These are phyloP conservation scores for Lasioglossum leucozonium DNA, from an alignment of 2,888 invertebrate species.

Conservation along the genomic window DNA sequence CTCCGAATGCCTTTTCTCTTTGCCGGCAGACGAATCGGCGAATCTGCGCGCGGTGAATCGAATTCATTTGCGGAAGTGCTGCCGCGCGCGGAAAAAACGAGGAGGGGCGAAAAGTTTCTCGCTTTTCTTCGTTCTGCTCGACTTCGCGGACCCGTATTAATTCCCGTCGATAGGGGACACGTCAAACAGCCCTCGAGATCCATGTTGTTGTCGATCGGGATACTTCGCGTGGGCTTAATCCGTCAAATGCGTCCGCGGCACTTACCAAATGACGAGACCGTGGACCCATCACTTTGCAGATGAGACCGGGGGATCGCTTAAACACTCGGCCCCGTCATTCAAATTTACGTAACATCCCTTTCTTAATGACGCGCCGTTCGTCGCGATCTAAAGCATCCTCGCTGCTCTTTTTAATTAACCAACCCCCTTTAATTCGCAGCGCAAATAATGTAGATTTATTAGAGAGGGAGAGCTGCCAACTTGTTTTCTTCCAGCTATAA, in stretches of 20 bases:
- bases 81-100: neutral
- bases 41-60: conserved; percentile 58
- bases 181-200: conserved; percentile 18
- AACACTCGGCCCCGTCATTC: neutral
- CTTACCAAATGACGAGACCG: neutral
- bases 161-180: conserved; percentile 33
- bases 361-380: no score
- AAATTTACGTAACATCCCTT: neutral
- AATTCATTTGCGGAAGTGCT: conserved; percentile 65
- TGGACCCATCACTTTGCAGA: conserved; percentile 16
- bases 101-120: neutral
- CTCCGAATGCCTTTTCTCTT: conserved; percentile 32
- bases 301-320: neutral
- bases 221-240: conserved; percentile 2
- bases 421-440: no score
- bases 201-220: neutral
- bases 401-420: no score
- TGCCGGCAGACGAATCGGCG: conserved; percentile 33
- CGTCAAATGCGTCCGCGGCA: conserved; percentile 11
- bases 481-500: neutral
- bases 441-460: no score
- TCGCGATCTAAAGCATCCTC: no score
- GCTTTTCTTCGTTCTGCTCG: conserved; percentile 13
- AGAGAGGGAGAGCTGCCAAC: no score
- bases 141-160: conserved; percentile 50